A percentile compares a stretch with the other conserved stretches of the same genome.
phyloP scores from a whole-genome alignment of 1,140 invertebrate species.

The Myzus persicae region DNA sequence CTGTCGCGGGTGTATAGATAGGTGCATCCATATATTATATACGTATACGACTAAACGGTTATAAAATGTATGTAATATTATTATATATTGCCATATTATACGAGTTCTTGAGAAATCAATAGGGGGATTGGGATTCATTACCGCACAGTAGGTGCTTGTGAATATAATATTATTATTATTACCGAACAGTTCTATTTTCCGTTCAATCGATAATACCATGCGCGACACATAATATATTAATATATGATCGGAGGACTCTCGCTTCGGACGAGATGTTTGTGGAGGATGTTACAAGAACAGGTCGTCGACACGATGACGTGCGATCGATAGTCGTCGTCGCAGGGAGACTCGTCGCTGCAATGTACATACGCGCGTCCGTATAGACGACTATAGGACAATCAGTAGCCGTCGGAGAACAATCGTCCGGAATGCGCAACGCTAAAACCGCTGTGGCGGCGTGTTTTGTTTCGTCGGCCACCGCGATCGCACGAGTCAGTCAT shows the following conservation, averaged over 20 bases:
- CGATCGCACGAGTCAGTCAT: background rate
- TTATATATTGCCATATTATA: background rate
- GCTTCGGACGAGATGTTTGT: background rate
- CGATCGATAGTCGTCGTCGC: background rate
- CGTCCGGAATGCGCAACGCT: background rate
- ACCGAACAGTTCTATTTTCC: background rate
- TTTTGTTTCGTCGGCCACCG: too few species aligned
- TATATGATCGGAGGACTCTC: background rate
- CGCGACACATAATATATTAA: background rate
- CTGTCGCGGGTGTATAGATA: background rate
- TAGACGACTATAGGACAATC: slow-evolving; percentile 21
- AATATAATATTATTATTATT: background rate
- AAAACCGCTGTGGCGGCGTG: background rate
- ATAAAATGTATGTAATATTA: too few species aligned
- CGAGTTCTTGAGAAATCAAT: background rate
- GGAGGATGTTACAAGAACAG: slow-evolving; percentile 19
- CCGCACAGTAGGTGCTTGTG: background rate
- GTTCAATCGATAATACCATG: background rate
- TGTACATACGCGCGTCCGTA: background rate
- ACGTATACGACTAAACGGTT: too few species aligned
- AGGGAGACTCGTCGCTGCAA: slow-evolving; percentile 4
- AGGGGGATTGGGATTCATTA: background rate
- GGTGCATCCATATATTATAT: background rate
- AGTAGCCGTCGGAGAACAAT: background rate
- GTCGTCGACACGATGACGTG: slow-evolving; percentile 42